A percentile compares a stretch with the other conserved stretches of the same genome.
phyloP scores from a whole-genome alignment of 2,888 invertebrate species.

The Phasia obesa region DNA sequence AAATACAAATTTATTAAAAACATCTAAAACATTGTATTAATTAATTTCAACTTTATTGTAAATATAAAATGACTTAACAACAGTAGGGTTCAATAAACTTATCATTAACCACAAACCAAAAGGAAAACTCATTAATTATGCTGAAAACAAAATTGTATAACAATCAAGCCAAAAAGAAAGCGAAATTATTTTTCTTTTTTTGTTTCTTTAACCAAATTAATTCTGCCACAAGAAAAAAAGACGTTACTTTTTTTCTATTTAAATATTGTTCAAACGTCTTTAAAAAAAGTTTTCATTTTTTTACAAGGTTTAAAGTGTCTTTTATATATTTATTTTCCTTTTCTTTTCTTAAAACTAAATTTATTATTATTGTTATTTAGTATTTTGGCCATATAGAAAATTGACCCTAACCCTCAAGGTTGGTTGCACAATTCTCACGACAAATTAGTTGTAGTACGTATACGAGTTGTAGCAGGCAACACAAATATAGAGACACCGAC shows the following conservation, averaged over 20 bases:
- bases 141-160: constrained; percentile 2
- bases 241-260: constrained; percentile 41
- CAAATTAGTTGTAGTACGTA: constrained; percentile 62
- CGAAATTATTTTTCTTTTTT: constrained; percentile 15
- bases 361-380: constrained; percentile 22
- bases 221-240: constrained; percentile 13
- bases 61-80: neutral
- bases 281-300: constrained; percentile 35
- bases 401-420: constrained; percentile 71
- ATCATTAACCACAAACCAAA: constrained; percentile 26
- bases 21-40: neutral
- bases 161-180: constrained; percentile 31
- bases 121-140: constrained; percentile 39
- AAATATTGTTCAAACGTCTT: constrained; percentile 14
- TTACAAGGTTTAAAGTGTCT: constrained; percentile 24
- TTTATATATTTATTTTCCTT: neutral
- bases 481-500: constrained; percentile 36
- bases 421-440: constrained; percentile 70
- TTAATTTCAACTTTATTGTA: neutral
- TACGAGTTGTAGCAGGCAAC: constrained; percentile 6
- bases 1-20: neutral
- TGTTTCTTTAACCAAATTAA: neutral
- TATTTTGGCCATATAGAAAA: constrained; percentile 58
- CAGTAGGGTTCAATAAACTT: constrained; percentile 17
- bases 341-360: constrained; percentile 14